phyloP scores from a whole-genome alignment of 2,113 vertebrate genomes.

The Pelecanoides urinatrix region DNA sequence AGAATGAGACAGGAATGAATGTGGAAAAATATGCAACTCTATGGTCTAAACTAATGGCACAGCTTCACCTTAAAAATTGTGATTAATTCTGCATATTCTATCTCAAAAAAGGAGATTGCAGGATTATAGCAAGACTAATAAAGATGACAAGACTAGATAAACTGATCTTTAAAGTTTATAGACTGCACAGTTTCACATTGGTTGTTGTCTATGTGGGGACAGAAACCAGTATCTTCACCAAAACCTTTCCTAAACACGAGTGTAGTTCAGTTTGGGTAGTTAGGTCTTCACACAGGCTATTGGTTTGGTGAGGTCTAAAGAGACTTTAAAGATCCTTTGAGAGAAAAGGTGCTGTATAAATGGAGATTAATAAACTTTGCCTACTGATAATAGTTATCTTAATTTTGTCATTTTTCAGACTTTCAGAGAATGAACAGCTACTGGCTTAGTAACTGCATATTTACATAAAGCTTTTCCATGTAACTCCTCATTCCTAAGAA shows the following conservation, averaged over 20 bases:
- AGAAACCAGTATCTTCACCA: neutral
- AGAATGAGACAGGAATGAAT: neutral
- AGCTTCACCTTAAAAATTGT: neutral
- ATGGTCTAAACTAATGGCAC: neutral
- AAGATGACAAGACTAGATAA: neutral
- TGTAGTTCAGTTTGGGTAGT: neutral
- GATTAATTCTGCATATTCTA: neutral
- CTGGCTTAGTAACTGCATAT: neutral
- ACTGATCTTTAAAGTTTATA: neutral
- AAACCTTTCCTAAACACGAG: neutral
- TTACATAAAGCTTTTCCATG: constrained; percentile 1
- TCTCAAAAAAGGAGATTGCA: neutral
- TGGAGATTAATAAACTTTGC: neutral
- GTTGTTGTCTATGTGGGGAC: neutral
- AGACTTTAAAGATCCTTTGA: neutral
- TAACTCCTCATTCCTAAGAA: neutral
- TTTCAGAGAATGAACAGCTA: neutral
- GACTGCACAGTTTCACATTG: neutral
- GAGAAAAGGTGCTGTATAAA: neutral
- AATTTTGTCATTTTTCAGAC: neutral
- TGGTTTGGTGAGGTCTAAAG: neutral
- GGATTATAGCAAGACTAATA: neutral
- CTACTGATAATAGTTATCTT: neutral
- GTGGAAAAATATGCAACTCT: neutral
- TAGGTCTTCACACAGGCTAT: neutral